Base-by-base conservation (phyloP, 1,140 invertebrate genomes). In the Trachelipus rathkii region DNA sequence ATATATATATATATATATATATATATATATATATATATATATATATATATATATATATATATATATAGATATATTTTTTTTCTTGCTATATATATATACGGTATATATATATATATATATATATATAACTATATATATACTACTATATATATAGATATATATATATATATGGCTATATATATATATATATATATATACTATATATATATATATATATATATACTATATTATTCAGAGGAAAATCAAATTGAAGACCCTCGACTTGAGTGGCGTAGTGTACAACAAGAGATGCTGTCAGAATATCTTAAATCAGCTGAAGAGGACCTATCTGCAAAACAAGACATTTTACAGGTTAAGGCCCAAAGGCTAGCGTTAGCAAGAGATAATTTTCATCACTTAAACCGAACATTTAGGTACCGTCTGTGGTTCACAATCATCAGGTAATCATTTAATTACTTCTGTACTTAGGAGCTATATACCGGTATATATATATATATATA, bases 191-290 rank as follows among this genome's bases (percentile, higher is more conserved):
- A 33, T 33, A 33, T 33, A 33, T 33, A 33, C n/a, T 33, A 33
- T 33, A 33, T 33, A 33, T 33, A 33, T 33, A 33, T 33, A 33
- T 33, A 33, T 33, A 33, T 33, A 33, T 33, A 33, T 33, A 33
- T 33, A 33, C n/a, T 33, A 33, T 33, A 33, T 33, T 2, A 0
- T 21, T 44, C 87, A 96, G 94, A 97, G 89, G 91, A 91, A 82
- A 97, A 95, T 78, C 96, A 98, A 86, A 88, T 97, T 44, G 95
- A 97, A 88, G 96, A 98, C 87, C 96, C 96, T 50, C 88, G 96
- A 79, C 88, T 95, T 85, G 95, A 97, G 91, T 98, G 95, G 95
- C 89, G 95, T 82, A 91, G 90, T 79, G 92, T 97, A 83, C 96
- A 98, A 87, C 95, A 97, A 87, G 91, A 91, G 77, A 98, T 98